phyloP scores from a whole-genome alignment of 2,888 invertebrate genomes.

The Rhopalosiphum nymphaeae region DNA sequence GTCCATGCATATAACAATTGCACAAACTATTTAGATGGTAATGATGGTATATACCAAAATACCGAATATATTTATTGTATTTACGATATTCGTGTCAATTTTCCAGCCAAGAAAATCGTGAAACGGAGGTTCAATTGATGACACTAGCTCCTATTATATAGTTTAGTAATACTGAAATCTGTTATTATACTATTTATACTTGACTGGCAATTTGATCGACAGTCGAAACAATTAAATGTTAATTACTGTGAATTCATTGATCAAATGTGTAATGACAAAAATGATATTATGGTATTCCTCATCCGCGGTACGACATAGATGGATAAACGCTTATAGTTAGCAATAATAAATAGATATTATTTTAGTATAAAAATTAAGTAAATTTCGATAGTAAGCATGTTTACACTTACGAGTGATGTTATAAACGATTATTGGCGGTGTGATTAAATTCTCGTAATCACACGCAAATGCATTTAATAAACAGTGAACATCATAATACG shows the following conservation, averaged over 20 bases:
- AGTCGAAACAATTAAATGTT: neutral
- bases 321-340: too few relatives aligned
- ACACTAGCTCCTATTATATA: neutral
- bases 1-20: neutral
- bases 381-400: too few relatives aligned
- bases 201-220: neutral
- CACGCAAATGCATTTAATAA: neutral
- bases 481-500: neutral
- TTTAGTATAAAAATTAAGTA: too few relatives aligned
- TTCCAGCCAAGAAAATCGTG: neutral
- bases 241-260: neutral
- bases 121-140: neutral
- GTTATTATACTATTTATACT: neutral
- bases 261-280: too few relatives aligned
- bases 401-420: too few relatives aligned
- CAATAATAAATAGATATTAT: too few relatives aligned
- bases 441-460: too few relatives aligned
- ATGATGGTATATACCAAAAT: neutral
- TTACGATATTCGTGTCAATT: neutral
- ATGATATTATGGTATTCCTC: too few relatives aligned
- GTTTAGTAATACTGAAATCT: neutral
- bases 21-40: neutral
- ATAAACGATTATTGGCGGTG: too few relatives aligned
- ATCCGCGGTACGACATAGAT: too few relatives aligned
- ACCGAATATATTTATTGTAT: neutral